Conservation (phyloP, 2,113 vertebrate species). For the Trichechus manatus region DNA sequence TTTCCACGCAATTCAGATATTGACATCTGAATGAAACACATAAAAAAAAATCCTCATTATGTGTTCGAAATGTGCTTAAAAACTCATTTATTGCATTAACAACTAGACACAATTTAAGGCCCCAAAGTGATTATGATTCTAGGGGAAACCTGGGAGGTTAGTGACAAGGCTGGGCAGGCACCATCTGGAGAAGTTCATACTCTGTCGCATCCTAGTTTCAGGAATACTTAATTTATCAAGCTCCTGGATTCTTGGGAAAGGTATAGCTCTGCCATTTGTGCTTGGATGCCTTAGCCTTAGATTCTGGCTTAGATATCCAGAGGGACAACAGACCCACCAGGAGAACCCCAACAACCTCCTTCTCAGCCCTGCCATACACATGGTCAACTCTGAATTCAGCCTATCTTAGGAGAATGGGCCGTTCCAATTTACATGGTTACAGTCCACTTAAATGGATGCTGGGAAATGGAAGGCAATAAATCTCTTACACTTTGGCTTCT, state of each 20-base stretch:
- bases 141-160: background rate
- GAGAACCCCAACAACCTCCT: background rate
- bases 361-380: background rate
- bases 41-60: background rate
- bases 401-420: background rate
- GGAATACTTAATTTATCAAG: background rate
- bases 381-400: background rate
- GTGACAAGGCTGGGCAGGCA: background rate
- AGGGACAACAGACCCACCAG: background rate
- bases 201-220: background rate
- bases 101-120: background rate
- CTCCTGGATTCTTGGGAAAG: background rate
- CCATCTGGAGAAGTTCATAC: background rate
- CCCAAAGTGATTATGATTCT: background rate
- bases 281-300: background rate
- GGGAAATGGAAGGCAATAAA: background rate
- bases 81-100: background rate
- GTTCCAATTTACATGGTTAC: background rate
- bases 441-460: background rate
- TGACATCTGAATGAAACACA: slow-evolving; percentile 9
- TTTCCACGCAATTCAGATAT: background rate
- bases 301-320: background rate
- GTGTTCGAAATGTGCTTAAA: background rate
- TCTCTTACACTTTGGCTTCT: background rate
- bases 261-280: background rate